These are phyloP conservation scores for Lordiphosa mommai DNA, from an alignment of 1,140 invertebrate species.

Conservation along the genomic window DNA sequence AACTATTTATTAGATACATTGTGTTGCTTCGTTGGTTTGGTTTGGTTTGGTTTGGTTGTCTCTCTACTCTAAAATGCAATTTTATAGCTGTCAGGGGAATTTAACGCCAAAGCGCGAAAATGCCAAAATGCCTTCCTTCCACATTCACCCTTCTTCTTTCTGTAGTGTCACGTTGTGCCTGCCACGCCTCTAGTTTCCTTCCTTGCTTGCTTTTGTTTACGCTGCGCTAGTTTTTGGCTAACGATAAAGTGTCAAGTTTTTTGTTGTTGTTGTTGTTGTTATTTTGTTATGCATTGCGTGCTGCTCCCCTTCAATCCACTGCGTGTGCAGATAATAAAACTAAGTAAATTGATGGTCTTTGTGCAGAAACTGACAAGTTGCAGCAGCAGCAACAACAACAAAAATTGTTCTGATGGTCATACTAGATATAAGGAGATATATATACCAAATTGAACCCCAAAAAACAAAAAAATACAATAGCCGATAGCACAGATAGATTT, in stretches of 20 bases:
- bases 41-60: constrained; percentile 24
- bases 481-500: constrained; percentile 50
- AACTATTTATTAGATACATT: constrained; percentile 77
- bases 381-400: constrained; percentile 25
- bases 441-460: constrained; percentile 31
- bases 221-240: constrained; percentile 76
- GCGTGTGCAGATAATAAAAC: constrained; percentile 76
- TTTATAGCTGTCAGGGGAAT: constrained; percentile 76
- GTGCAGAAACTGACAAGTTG: constrained; percentile 73
- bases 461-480: constrained; percentile 37
- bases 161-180: constrained; percentile 61
- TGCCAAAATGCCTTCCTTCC: constrained; percentile 40
- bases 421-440: constrained; percentile 25
- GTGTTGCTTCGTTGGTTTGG: constrained; percentile 37
- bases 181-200: constrained; percentile 29
- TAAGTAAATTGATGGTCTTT: constrained; percentile 77
- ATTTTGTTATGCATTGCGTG: constrained; percentile 64
- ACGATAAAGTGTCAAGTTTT: constrained; percentile 76
- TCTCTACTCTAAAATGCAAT: constrained; percentile 73
- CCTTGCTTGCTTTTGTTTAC: constrained; percentile 45
- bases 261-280: constrained; percentile 46
- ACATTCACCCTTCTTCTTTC: not conserved
- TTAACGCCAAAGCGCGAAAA: constrained; percentile 76
- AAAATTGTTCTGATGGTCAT: constrained; percentile 62
- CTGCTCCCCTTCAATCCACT: constrained; percentile 32